A percentile compares a stretch with the other conserved stretches of the same genome.
These are phyloP conservation scores for Agapetus fuscipes DNA, from an alignment of 2,888 invertebrate genomes.

Conservation along the genomic window DNA sequence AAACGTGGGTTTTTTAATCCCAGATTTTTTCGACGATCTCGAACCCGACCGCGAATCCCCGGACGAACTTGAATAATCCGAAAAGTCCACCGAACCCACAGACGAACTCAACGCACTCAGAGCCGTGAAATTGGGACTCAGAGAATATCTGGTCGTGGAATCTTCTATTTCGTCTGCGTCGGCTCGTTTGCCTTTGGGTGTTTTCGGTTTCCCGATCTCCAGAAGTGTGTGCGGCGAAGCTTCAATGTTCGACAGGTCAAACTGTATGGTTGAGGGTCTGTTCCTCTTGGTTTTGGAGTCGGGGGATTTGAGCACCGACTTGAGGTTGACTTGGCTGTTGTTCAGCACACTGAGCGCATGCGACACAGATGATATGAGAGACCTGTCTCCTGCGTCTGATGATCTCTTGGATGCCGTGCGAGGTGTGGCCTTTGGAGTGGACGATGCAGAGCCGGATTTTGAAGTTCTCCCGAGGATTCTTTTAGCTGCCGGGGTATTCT, in stretches of 20 bases:
- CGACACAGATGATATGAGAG: conserved; percentile 6
- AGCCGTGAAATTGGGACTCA: not conserved
- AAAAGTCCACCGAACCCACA: not conserved
- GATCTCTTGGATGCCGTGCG: not conserved
- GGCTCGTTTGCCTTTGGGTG: not conserved
- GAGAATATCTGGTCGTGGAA: not conserved
- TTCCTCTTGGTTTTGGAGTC: conserved; percentile 21
- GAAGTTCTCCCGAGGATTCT: no score
- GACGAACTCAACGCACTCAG: not conserved
- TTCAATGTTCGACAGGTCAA: conserved; percentile 33
- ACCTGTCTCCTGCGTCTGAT: not conserved
- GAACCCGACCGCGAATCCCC: not conserved
- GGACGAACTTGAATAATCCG: not conserved
- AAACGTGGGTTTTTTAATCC: not conserved
- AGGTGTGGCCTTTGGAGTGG: not conserved
- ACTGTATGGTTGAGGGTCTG: conserved; percentile 35
- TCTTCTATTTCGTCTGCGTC: not conserved
- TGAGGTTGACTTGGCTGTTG: conserved; percentile 20
- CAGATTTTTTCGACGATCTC: not conserved
- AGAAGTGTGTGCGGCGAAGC: conserved; percentile 4
- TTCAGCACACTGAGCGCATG: conserved; percentile 11
- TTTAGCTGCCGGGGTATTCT: no score
- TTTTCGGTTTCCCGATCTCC: conserved; percentile 7
- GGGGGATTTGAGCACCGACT: conserved; percentile 35
- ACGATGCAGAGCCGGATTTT: not conserved